A percentile compares a stretch with the other conserved stretches of the same genome.
Conservation (phyloP, 2,797 vertebrate species). For the Karalla daura region DNA sequence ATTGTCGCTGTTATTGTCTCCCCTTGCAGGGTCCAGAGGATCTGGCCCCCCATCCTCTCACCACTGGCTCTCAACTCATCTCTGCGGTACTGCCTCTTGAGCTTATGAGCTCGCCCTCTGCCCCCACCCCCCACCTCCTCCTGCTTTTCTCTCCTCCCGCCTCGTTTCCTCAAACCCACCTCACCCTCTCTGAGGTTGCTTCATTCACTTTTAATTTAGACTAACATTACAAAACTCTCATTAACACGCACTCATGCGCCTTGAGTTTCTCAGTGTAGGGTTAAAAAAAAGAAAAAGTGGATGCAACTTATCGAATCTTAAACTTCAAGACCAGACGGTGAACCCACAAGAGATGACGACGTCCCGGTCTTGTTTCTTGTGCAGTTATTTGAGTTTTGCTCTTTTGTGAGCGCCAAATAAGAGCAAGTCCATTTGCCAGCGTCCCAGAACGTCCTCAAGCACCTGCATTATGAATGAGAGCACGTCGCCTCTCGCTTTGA, state of each 20-base stretch:
- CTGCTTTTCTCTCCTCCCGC: conserved; percentile 41
- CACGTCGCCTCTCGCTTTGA: not conserved
- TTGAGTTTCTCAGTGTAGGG: not conserved
- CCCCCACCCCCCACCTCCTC: too few species aligned
- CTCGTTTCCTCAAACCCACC: conserved; percentile 52
- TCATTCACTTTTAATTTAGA: conserved; percentile 20
- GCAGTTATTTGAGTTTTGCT: conserved; percentile 12
- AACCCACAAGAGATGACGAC: conserved; percentile 1
- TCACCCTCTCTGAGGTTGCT: conserved; percentile 39
- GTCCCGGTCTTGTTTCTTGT: not conserved
- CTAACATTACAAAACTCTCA: conserved; percentile 62
- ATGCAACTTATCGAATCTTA: not conserved
- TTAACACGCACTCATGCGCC: conserved; percentile 40
- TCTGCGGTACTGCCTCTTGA: conserved; percentile 88
- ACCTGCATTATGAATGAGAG: not conserved
- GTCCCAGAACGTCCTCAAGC: not conserved
- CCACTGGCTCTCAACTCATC: conserved; percentile 87
- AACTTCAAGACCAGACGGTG: not conserved
- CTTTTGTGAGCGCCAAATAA: too few species aligned
- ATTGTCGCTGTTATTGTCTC: conserved; percentile 89
- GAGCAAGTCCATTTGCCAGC: too few species aligned
- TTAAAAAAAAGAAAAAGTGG: not conserved
- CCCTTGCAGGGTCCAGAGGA: conserved; percentile 89
- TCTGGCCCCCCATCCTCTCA: conserved; percentile 86
- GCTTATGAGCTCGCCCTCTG: conserved; percentile 66